Conservation (phyloP, 2,888 invertebrate species). For the Pollenia angustigena region DNA sequence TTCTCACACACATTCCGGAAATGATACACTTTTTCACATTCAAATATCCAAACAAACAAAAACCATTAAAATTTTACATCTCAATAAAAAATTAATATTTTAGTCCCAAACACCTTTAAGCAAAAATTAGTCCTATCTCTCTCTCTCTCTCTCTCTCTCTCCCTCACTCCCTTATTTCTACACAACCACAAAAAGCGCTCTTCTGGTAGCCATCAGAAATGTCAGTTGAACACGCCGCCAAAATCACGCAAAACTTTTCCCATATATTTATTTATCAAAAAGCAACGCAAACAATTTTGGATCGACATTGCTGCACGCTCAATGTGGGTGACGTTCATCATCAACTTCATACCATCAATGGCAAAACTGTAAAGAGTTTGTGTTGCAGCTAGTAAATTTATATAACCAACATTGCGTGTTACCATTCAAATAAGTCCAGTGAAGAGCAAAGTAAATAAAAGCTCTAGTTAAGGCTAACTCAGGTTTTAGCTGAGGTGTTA, state of each 20-base stretch:
- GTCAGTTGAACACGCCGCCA: slow-evolving; percentile 45
- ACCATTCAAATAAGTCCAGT: background rate
- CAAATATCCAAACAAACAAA: slow-evolving; percentile 23
- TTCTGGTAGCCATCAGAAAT: slow-evolving; percentile 43
- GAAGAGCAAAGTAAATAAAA: background rate
- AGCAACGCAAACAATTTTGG: background rate
- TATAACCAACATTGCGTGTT: background rate
- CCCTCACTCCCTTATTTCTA: too few relatives aligned
- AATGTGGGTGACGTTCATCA: slow-evolving; percentile 19
- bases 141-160: background rate
- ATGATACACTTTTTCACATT: slow-evolving; percentile 37
- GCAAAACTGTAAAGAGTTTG: background rate
- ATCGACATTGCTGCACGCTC: background rate
- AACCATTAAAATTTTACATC: slow-evolving; percentile 48
- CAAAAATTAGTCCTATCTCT: background rate
- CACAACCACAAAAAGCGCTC: background rate
- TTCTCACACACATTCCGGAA: background rate
- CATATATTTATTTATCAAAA: slow-evolving; percentile 9
- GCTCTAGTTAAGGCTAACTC: too few relatives aligned
- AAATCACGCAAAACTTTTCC: slow-evolving; percentile 26
- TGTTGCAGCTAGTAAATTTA: background rate
- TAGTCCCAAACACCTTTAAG: slow-evolving; percentile 24
- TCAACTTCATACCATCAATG: background rate
- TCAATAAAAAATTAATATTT: slow-evolving; percentile 20
- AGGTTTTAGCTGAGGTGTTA: too few relatives aligned